A percentile compares a stretch with the other conserved stretches of the same genome.
Evolutionary conservation across 2,888 invertebrate genomes (phyloP).

Genomic region (Cantharis rustica): DNA sequence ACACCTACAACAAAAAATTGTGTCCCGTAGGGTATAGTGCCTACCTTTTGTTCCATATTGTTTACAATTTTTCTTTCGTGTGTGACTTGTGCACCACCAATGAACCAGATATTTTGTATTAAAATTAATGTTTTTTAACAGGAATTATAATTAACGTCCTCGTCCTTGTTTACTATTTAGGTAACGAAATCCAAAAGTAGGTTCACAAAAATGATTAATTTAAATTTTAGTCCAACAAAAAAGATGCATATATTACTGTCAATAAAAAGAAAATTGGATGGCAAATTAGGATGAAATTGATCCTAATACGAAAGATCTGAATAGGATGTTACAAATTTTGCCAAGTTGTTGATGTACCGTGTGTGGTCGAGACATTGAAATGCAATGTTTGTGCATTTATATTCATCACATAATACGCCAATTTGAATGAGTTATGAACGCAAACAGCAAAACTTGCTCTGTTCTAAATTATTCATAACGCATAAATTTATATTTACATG

Average conservation of each 20-base stretch:
- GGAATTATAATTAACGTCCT: not conserved
- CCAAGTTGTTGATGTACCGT: constrained; percentile 28
- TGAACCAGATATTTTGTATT: not conserved
- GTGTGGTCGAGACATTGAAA: constrained; percentile 48
- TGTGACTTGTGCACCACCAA: not conserved
- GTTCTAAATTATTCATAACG: constrained; percentile 52
- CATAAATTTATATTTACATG: constrained; percentile 52
- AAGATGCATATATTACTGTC: not conserved
- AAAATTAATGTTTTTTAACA: not conserved
- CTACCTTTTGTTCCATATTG: not conserved
- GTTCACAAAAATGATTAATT: not conserved
- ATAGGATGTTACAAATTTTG: constrained; percentile 12
- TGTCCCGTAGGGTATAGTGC: not conserved
- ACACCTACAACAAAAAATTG: not conserved
- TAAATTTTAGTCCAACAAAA: not conserved
- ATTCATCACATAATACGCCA: constrained; percentile 49
- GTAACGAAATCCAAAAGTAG: not conserved
- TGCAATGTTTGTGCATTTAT: constrained; percentile 37
- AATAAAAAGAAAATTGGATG: not conserved
- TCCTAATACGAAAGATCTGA: constrained; percentile 1
- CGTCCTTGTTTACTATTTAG: not conserved
- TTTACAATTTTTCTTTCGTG: not conserved
- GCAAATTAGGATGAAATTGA: constrained; percentile 2
- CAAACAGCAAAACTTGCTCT: constrained; percentile 47
- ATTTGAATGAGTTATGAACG: constrained; percentile 52